Base-by-base conservation (phyloP, 1,140 invertebrate species). In the Mycetomoellerius zeteki region DNA sequence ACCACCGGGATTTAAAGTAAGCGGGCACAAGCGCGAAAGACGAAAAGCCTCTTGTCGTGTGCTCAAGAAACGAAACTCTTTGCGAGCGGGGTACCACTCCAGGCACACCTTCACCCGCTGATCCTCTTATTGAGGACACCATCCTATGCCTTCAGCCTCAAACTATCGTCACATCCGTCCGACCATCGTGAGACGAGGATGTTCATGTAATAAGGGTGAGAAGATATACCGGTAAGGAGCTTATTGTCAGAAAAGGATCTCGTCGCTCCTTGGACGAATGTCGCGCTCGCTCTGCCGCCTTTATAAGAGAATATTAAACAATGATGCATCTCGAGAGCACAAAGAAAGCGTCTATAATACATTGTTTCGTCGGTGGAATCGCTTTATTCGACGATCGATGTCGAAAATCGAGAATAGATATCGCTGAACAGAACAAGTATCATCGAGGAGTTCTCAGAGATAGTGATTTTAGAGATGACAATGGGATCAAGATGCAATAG, bases 91-190 rank as follows among this genome's bases (percentile, higher is more conserved):
- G 19, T 19, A 78, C 21, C 12, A 52, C 47, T 47, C 50, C 56
- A 69, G 69, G 89, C 77, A 16, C 56, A 85, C 62, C 64, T 76
- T 58, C 47, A 37, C 30, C 16, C 65, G 47, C 67, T 91, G 91
- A 93, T 93, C 92, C 90, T 94, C 92, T 93, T 93, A 93, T 93
- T 91, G 91, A 91, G 88, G 30, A 87, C 21, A 75, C 52, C 47
- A 58, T 30, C 60, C 52, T 62, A 3, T 27, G 4, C 33, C 52
- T 33, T 65, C 64, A 43, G 52, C 33, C 14, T 65, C 30, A 19
- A 80, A 86, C 73, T 37, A 60, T 50, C 64, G 58, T 5, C 64
- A 65, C 54, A 69, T 58, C 6, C 73, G 30, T 64, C 30, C 84
- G 56, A 89, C 71, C 87, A 16, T 56, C 72, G 16, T 71, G 86